phyloP scores from a whole-genome alignment of 2,888 invertebrate species.

The Tyria jacobaeae region DNA sequence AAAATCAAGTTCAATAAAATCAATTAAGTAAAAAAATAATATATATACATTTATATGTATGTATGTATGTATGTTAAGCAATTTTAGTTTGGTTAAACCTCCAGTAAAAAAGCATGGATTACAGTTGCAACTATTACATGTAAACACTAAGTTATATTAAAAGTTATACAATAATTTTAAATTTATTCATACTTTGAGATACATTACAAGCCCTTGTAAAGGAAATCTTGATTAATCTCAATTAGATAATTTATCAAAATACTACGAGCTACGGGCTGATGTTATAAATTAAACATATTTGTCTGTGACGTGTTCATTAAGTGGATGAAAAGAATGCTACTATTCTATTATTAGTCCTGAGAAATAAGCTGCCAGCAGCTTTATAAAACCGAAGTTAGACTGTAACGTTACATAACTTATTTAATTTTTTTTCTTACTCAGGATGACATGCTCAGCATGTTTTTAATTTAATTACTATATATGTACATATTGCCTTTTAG shows the following conservation, averaged over 20 bases:
- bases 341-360: constrained; percentile 18
- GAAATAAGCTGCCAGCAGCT: constrained; percentile 43
- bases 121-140: constrained; percentile 15
- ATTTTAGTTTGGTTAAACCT: constrained; percentile 19
- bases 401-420: not conserved
- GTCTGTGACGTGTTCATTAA: constrained; percentile 39
- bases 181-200: not conserved
- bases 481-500: constrained; percentile 49
- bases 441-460: constrained; percentile 57
- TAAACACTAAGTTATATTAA: not conserved
- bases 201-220: too few species aligned
- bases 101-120: constrained; percentile 26
- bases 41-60: too few species aligned
- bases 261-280: too few species aligned
- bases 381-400: constrained; percentile 14
- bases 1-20: not conserved
- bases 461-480: constrained; percentile 23
- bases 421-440: constrained; percentile 23
- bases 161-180: not conserved
- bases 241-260: too few species aligned
- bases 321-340: constrained; percentile 35
- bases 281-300: too few species aligned
- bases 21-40: too few species aligned
- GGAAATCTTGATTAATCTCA: too few species aligned
- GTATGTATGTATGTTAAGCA: too few species aligned